Evolutionary conservation across 1,140 invertebrate genomes (phyloP), one percentile per base, ranked within the genome.

Genomic region (Cataglyphis hispanica): DNA sequence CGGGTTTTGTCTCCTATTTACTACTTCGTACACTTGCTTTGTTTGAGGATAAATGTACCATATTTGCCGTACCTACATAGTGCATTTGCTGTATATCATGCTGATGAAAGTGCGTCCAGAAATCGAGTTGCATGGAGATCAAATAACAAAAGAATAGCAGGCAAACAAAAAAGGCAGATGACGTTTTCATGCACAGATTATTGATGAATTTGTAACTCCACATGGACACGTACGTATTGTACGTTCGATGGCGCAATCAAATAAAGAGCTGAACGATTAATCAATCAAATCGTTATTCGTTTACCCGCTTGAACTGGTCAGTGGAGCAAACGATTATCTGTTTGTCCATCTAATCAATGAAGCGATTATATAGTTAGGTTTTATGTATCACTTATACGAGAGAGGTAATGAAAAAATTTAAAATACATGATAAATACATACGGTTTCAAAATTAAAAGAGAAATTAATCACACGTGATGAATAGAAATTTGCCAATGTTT

Each of bases 261-360:
- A 83, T 83, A 74, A 83, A 83, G 78, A 83, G 61, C 78, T 25
- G 53, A 83, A 46, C 78, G 67, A 83, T 83, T 83, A 83, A 83
- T 83, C 78, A 72, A 83, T 83, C 78, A 83, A 83, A 74, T 53
- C 72, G 78, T 83, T 81, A 83, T 83, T 83, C 78, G 78, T 83
- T 83, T 83, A 83, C 53, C 67, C 78, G 78, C 78, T 83, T 72
- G 67, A 60, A 60, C 78, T 83, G 78, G 67, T 83, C 78, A 83
- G 37, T 83, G 78, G 78, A 83, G 67, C 37, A 83, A 83, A 83
- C 78, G 56, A 83, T 83, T 83, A 83, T 83, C 78, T 43, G 78
- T 60, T 74, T 83, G 78, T 83, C 67, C 67, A 83, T 83, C 78
- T 83, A 83, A 83, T 83, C 78, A 83, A 74, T 83, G 78, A 72